phyloP scores from a whole-genome alignment of 1,140 invertebrate genomes.

The Drosophila insularis region DNA sequence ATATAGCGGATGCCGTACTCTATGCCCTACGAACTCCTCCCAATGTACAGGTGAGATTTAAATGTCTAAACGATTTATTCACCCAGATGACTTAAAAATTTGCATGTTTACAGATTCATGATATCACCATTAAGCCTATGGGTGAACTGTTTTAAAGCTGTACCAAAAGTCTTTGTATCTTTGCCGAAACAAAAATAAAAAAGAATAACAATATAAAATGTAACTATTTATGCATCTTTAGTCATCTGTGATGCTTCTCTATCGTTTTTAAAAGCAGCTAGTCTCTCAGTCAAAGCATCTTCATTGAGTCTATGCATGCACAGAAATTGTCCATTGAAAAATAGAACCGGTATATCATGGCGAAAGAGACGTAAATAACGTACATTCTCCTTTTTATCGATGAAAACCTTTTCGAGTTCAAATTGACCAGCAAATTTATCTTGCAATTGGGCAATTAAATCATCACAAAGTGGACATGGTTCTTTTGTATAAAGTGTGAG shows the following conservation, averaged over 20 bases:
- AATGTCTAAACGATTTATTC: neutral
- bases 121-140: constrained; percentile 81
- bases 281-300: constrained; percentile 83
- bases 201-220: neutral
- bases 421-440: constrained; percentile 85
- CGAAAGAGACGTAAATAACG: constrained; percentile 89
- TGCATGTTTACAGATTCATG: constrained; percentile 71
- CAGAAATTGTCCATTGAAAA: constrained; percentile 91
- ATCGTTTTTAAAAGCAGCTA: constrained; percentile 60
- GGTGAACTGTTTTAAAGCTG: constrained; percentile 78
- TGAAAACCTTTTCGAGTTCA: constrained; percentile 89
- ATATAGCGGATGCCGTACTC: constrained; percentile 85
- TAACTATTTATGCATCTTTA: neutral
- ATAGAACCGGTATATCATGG: constrained; percentile 93
- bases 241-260: neutral
- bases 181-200: neutral
- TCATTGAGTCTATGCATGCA: constrained; percentile 91
- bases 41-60: constrained; percentile 83
- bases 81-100: neutral
- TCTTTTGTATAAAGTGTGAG: constrained; percentile 92
- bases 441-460: constrained; percentile 88
- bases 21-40: constrained; percentile 85
- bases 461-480: constrained; percentile 91
- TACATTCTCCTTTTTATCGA: constrained; percentile 88
- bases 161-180: constrained; percentile 25